These are phyloP conservation scores for Ancistrus triradiatus DNA, from an alignment of 2,113 vertebrate genomes.

Conservation along the genomic window DNA sequence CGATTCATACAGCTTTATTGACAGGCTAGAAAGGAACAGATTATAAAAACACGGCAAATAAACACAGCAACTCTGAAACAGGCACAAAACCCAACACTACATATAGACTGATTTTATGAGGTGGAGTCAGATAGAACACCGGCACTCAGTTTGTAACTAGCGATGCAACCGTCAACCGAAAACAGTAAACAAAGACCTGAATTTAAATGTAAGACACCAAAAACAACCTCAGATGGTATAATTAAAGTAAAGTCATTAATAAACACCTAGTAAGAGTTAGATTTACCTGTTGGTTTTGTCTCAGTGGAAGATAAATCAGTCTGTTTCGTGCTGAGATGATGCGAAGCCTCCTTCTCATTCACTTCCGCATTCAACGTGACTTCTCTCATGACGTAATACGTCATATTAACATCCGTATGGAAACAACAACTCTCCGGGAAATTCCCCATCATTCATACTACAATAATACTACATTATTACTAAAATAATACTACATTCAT, in stretches of 20 bases:
- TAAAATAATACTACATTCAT: too few relatives aligned
- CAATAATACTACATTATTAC: too few relatives aligned
- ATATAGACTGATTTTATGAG: too few relatives aligned
- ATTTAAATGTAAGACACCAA: not conserved
- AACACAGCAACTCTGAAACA: slow-evolving; percentile 18
- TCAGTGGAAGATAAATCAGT: not conserved
- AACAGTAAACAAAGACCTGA: slow-evolving; percentile 14
- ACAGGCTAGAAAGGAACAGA: too few relatives aligned
- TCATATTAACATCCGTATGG: slow-evolving; percentile 12
- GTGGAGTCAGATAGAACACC: too few relatives aligned
- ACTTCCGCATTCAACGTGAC: slow-evolving; percentile 33
- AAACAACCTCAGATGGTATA: not conserved
- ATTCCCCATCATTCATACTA: slow-evolving; percentile 11
- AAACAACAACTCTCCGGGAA: slow-evolving; percentile 9
- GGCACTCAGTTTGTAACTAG: too few relatives aligned
- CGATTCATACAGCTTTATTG: too few relatives aligned
- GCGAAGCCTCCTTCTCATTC: not conserved
- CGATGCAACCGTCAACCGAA: slow-evolving; percentile 2
- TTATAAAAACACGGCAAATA: not conserved
- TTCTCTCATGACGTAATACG: slow-evolving; percentile 1
- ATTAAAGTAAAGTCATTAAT: not conserved
- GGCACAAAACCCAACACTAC: too few relatives aligned
- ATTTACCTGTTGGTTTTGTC: slow-evolving; percentile 22
- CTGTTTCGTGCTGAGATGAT: not conserved
- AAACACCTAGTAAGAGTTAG: not conserved